Evolutionary conservation across 2,113 vertebrate genomes (phyloP).

Genomic region (Piprites chloris): DNA sequence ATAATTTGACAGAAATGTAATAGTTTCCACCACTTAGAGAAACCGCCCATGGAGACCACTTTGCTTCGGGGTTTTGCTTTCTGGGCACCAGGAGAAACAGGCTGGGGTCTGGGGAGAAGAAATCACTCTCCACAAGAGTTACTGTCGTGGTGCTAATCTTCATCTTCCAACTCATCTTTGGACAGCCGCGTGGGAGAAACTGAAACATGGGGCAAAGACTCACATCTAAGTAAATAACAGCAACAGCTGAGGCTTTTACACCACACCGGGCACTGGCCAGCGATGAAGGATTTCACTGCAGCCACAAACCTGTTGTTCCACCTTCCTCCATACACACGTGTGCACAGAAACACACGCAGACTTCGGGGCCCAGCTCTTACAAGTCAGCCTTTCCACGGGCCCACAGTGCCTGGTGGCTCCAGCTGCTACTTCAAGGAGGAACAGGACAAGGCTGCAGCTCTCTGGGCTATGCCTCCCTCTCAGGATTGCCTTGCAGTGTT

Average conservation of each 20-base stretch:
- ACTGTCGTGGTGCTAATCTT: neutral
- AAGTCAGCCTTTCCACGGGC: neutral
- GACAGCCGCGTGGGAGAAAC: conserved; percentile 26
- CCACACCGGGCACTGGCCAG: neutral
- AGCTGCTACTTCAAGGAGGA: neutral
- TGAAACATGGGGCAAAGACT: neutral
- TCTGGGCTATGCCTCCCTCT: neutral
- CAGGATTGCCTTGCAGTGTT: neutral
- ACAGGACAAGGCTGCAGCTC: neutral
- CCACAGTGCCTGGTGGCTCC: neutral
- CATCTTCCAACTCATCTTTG: neutral
- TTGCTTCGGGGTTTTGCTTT: neutral
- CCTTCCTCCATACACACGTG: neutral
- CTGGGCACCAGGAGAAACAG: neutral
- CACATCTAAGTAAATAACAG: neutral
- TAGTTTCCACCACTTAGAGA: neutral
- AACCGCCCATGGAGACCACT: neutral
- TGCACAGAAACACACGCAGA: neutral
- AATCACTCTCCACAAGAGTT: neutral
- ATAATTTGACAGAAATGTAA: neutral
- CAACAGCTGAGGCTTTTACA: neutral
- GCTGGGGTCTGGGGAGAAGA: neutral
- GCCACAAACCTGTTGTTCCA: conserved; percentile 49
- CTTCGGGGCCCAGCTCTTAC: neutral
- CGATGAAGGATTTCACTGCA: neutral